A percentile compares a stretch with the other conserved stretches of the same genome.
Evolutionary conservation across 2,888 invertebrate species (phyloP).

Genomic region (Sinopyrophorus schimmeli): DNA sequence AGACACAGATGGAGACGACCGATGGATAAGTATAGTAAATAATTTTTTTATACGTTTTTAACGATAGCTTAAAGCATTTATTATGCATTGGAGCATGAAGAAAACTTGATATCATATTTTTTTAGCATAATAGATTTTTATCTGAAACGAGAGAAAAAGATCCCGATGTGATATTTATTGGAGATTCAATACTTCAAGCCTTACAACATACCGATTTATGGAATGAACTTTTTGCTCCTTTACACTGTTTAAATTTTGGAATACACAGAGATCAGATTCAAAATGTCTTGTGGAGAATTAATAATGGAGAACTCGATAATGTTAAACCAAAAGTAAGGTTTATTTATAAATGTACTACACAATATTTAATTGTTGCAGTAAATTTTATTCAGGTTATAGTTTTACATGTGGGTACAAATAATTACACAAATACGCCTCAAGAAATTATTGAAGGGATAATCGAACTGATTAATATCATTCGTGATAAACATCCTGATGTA

Average conservation of each 20-base stretch:
- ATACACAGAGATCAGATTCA: conserved; percentile 87
- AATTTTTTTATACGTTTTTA: conserved; percentile 16
- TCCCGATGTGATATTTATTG: conserved; percentile 89
- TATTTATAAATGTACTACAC: too few species aligned
- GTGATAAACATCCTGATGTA: conserved; percentile 76
- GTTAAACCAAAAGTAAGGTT: conserved; percentile 86
- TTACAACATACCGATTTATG: conserved; percentile 84
- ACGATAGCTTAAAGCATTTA: conserved; percentile 8
- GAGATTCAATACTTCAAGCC: conserved; percentile 84
- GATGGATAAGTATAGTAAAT: conserved; percentile 80
- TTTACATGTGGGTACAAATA: conserved; percentile 86
- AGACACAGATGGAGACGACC: conserved; percentile 81
- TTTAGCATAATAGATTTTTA: conserved; percentile 83
- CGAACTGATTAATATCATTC: conserved; percentile 74
- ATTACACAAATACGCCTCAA: conserved; percentile 77
- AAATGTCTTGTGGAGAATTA: conserved; percentile 87
- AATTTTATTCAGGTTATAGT: conserved; percentile 85
- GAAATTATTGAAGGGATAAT: conserved; percentile 81
- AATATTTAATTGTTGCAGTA: conserved; percentile 44
- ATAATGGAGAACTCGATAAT: conserved; percentile 87
- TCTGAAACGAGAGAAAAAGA: conserved; percentile 86
- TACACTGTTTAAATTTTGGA: conserved; percentile 91
- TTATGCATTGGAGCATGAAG: conserved; percentile 19
- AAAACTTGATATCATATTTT: conserved; percentile 26
- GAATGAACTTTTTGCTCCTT: conserved; percentile 87